phyloP scores from a whole-genome alignment of 92 coral and sea anemone species.

The Porites evermanni region DNA sequence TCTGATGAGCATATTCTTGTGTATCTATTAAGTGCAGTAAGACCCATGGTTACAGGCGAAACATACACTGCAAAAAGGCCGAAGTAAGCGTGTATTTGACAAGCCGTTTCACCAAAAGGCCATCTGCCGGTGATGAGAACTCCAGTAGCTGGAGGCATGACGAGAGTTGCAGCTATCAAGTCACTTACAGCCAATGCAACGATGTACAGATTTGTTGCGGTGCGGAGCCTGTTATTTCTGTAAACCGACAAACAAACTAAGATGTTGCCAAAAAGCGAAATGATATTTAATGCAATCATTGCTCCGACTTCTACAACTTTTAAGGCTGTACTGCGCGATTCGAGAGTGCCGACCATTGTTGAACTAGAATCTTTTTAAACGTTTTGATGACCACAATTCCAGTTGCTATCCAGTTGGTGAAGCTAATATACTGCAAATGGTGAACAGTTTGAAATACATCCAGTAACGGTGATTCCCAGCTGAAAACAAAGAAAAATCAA shows the following conservation, averaged over 20 bases:
- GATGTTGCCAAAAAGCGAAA: not conserved
- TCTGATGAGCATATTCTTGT: not conserved
- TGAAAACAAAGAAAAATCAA: too few relatives aligned
- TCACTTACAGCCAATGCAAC: not conserved
- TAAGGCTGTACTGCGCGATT: not conserved
- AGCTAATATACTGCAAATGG: too few relatives aligned
- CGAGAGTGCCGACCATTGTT: not conserved
- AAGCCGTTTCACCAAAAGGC: not conserved
- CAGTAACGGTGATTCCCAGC: too few relatives aligned
- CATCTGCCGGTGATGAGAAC: too few relatives aligned
- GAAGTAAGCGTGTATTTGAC: too few relatives aligned
- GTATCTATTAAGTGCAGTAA: not conserved
- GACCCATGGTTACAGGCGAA: constrained; percentile 14
- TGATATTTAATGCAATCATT: not conserved
- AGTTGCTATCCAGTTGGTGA: too few relatives aligned
- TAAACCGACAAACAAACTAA: not conserved
- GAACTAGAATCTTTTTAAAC: too few relatives aligned
- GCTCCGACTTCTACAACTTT: not conserved
- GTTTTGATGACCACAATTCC: too few relatives aligned
- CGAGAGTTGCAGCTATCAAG: not conserved
- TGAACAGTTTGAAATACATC: too few relatives aligned
- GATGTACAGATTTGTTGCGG: not conserved
- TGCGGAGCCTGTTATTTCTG: not conserved
- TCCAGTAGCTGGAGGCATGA: not conserved
- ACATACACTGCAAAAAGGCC: not conserved